Conservation (phyloP, 2,888 invertebrate species). For the Suillia variegata region DNA sequence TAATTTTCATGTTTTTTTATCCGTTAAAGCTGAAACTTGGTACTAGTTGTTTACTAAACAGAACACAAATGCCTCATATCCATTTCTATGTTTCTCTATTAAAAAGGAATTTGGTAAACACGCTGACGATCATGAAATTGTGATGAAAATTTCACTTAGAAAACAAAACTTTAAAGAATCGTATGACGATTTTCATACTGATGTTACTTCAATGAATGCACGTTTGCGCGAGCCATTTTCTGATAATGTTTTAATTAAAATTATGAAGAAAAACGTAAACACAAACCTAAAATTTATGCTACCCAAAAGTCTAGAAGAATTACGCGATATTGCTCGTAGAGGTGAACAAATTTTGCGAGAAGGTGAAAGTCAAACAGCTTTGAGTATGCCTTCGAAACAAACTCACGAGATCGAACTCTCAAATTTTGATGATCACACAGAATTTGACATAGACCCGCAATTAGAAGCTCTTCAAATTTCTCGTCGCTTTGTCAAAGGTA, state of each 20-base stretch:
- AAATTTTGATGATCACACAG: background rate
- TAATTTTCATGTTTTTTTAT: too few species aligned
- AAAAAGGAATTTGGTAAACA: background rate
- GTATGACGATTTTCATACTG: background rate
- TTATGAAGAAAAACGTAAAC: background rate
- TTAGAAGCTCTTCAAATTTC: background rate
- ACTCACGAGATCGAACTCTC: too few species aligned
- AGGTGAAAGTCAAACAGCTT: background rate
- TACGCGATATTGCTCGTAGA: background rate
- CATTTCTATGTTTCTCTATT: background rate
- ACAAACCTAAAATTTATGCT: background rate
- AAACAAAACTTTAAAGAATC: background rate
- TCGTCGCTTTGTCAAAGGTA: background rate
- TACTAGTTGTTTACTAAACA: constrained; percentile 1
- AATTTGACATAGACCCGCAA: background rate
- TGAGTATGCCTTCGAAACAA: too few species aligned
- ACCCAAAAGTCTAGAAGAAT: background rate
- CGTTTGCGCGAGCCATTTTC: background rate
- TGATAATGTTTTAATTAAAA: background rate
- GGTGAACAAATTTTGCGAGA: background rate
- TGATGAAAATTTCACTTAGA: background rate
- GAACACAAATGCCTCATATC: background rate
- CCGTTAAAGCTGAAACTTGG: background rate
- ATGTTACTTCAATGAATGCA: background rate
- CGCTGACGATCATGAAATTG: background rate